Evolutionary conservation across 2,113 vertebrate species (phyloP), one percentile per base, ranked within the genome.

Genomic region (Tinamus guttatus): DNA sequence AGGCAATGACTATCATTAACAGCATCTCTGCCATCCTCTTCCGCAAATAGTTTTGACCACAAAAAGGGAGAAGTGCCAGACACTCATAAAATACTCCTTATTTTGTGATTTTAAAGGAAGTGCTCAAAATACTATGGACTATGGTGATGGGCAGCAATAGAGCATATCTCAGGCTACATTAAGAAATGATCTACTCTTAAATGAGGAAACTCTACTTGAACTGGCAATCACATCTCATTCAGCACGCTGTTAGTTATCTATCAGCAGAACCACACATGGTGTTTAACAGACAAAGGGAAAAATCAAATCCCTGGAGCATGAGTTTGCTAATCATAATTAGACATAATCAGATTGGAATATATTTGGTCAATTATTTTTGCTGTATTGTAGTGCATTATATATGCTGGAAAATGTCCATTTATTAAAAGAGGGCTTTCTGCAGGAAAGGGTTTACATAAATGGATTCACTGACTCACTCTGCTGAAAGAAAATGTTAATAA

Each of bases 251-350:
- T 93, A 83, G 90, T 94, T 96, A 86, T 93, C 79, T 81, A 41
- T 49, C 85, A 92, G 65, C 77, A 88, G 76, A 90, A 92, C 47
- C 58, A 76, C 77, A 62, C 62, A 79, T 54, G 83, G 36, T 62
- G 36, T 28, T 93, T 65, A 93, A 30, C 17, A 95, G 83, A 89
- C n/a, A 94, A 88, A 90, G 63, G 47, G 36, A 81, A 94, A 79
- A 85, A 79, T 34, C 49, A 75, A 90, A 89, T 2, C 47, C 77
- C 52, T 52, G 9, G n/a, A 81, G 54, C 63, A 56, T 14, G 36
- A 77, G 28, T 87, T 73, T 92, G 65, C 52, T 95, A 90, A 70
- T 82, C 67, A 54, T 78, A 93, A 85, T 89, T 79, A 90, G 54
- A 34, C 49, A 79, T 65, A 91, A 93, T 84, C 82, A 95, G 52